Base-by-base conservation (phyloP, 2,888 invertebrate genomes). In the Lagria hirta region DNA sequence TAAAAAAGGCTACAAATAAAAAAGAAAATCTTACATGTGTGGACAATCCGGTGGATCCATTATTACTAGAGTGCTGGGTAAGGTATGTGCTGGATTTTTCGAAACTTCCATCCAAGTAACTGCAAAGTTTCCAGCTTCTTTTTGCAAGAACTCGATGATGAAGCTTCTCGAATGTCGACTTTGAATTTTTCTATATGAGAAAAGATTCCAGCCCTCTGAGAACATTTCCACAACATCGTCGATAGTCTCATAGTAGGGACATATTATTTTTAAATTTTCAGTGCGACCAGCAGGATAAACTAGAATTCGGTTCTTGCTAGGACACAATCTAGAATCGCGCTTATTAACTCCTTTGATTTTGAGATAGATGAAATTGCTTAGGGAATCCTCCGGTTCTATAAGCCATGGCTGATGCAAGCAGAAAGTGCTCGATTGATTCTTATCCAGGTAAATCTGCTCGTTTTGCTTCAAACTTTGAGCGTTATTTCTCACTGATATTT, bases 31-130 rank as follows among this genome's bases (percentile, higher is more conserved):
- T 69, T 70, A 86, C 85, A 82, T 82, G 67, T 83, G 83, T 27
- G 80, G 81, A 61, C 86, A 86, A 55, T 85, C 84, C n/a, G 82
- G 79, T 14, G 77, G 74, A 33, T 75, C 74, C 30, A 76, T 77
- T 58, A 79, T 76, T 22, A 74, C 62, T 51, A 73, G 64, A 1
- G 73, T 71, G 43, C 61, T 79, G 64, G 73, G 70, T 28, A 59
- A 73, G 55, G 69, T 77, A 66, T 70, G 71, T 54, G 73, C 80
- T 61, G 80, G 78, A 60, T 82, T 79, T 62, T 81, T 87, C 49
- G 84, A 84, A 16, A 87, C 80, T 57, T 87, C 86, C 72, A 87
- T 84, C 87, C 87, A 88, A 55, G 83, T 83, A 29, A 88, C 82
- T 21, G 79, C 78, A 67, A 87, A 87, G 65, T 80, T 82, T 1